phyloP scores from a whole-genome alignment of 2,888 invertebrate genomes.

The Priocnemis perturbator region DNA sequence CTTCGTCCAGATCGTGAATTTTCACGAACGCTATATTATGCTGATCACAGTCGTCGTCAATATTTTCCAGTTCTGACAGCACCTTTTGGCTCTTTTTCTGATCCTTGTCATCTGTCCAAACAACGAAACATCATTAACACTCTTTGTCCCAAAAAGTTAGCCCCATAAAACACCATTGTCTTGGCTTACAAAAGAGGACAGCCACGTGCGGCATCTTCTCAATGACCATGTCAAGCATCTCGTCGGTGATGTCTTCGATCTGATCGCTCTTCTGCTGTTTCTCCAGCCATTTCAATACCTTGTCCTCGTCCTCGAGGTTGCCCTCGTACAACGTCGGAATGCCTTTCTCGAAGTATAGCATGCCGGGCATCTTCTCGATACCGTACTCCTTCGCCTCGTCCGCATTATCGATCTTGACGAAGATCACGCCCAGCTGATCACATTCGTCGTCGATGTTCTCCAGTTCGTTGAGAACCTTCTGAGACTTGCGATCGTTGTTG shows the following conservation, averaged over 20 bases:
- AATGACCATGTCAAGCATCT: slow-evolving; percentile 93
- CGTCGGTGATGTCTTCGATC: slow-evolving; percentile 95
- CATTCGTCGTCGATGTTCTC: slow-evolving; percentile 97
- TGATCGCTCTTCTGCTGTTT: slow-evolving; percentile 91
- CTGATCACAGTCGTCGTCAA: slow-evolving; percentile 95
- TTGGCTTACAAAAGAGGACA: slow-evolving; percentile 90
- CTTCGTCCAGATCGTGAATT: slow-evolving; percentile 91
- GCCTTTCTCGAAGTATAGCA: slow-evolving; percentile 91
- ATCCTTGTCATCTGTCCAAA: slow-evolving; percentile 88
- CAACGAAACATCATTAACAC: not conserved
- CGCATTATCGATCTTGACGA: slow-evolving; percentile 93
- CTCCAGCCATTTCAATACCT: slow-evolving; percentile 90
- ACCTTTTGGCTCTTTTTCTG: slow-evolving; percentile 93
- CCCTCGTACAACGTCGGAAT: slow-evolving; percentile 90
- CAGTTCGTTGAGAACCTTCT: slow-evolving; percentile 89
- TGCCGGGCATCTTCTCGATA: slow-evolving; percentile 89
- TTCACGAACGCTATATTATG: slow-evolving; percentile 95
- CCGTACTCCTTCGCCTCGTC: slow-evolving; percentile 95
- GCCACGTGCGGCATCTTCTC: slow-evolving; percentile 92
- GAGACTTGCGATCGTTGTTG: slow-evolving; percentile 91
- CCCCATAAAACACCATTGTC: no score
- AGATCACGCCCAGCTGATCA: slow-evolving; percentile 90
- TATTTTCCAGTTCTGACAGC: slow-evolving; percentile 89
- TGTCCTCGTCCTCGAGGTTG: slow-evolving; percentile 92
- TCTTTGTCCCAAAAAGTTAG: not conserved